A percentile compares a stretch with the other conserved stretches of the same genome.
Evolutionary conservation across 2,888 invertebrate species (phyloP).

Genomic region (Harpalus rufipes): DNA sequence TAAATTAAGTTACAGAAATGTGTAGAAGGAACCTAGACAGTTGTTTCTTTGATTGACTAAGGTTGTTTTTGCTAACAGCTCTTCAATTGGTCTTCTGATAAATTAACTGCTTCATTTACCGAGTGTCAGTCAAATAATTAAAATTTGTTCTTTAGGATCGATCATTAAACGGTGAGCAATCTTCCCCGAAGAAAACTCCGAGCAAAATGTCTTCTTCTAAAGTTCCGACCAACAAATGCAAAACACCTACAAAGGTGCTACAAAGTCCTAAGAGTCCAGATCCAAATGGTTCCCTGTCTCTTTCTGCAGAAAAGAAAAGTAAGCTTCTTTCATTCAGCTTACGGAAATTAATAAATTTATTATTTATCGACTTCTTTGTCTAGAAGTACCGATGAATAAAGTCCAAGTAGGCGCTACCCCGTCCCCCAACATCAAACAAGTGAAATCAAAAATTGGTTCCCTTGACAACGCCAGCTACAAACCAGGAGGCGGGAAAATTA

Average conservation of each 20-base stretch:
- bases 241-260: conserved; percentile 76
- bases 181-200: conserved; percentile 86
- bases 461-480: conserved; percentile 93
- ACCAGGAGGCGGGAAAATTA: conserved; percentile 92
- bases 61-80: too few relatives aligned
- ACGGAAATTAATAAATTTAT: neutral
- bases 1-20: too few relatives aligned
- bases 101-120: neutral
- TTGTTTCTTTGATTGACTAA: too few relatives aligned
- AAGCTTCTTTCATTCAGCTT: conserved; percentile 71
- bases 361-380: conserved; percentile 68
- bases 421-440: conserved; percentile 93
- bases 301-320: conserved; percentile 86
- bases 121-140: neutral
- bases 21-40: too few relatives aligned
- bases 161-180: conserved; percentile 83
- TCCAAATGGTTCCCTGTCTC: conserved; percentile 78
- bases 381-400: conserved; percentile 95
- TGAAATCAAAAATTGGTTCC: conserved; percentile 95
- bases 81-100: too few relatives aligned
- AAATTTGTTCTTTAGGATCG: conserved; percentile 71
- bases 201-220: conserved; percentile 78
- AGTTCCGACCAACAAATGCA: conserved; percentile 71
- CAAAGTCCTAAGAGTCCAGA: conserved; percentile 87
- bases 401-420: conserved; percentile 94